These are phyloP conservation scores for Cyprinodon variegatus DNA, from an alignment of 2,113 vertebrate species.

Conservation along the genomic window DNA sequence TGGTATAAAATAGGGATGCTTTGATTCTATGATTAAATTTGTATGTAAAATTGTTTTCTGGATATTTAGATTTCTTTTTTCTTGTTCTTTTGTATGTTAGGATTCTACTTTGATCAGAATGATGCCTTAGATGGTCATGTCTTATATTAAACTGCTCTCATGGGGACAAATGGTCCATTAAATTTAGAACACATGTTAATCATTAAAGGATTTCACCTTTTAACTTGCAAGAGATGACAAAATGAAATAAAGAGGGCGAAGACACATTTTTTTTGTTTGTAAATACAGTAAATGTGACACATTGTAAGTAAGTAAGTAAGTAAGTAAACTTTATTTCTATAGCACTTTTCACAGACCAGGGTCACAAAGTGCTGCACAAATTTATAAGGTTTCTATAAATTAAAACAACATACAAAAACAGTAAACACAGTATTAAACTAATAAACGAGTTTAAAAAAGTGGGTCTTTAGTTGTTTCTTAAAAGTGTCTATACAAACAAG, in stretches of 20 bases:
- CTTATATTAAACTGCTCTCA: neutral
- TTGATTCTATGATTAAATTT: slow-evolving; percentile 46
- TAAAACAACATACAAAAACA: no score
- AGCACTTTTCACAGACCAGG: no score
- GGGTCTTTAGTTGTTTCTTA: no score
- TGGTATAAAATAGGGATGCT: slow-evolving; percentile 30
- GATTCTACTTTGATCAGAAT: neutral
- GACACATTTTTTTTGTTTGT: neutral
- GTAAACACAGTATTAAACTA: no score
- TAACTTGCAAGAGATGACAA: neutral
- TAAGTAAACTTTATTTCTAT: no score
- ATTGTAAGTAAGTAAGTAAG: no score
- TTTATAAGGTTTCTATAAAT: no score
- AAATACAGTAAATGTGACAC: neutral
- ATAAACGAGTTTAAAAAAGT: no score
- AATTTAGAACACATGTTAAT: neutral
- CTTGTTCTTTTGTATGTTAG: neutral
- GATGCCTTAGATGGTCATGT: neutral
- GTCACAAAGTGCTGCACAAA: no score
- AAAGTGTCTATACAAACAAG: no score
- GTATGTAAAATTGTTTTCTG: slow-evolving; percentile 36
- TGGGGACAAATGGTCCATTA: neutral
- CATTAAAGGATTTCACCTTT: neutral
- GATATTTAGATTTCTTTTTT: slow-evolving; percentile 33
- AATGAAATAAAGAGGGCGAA: neutral